Conservation (phyloP, 2,113 vertebrate genomes). For the Fulmarus glacialis region DNA sequence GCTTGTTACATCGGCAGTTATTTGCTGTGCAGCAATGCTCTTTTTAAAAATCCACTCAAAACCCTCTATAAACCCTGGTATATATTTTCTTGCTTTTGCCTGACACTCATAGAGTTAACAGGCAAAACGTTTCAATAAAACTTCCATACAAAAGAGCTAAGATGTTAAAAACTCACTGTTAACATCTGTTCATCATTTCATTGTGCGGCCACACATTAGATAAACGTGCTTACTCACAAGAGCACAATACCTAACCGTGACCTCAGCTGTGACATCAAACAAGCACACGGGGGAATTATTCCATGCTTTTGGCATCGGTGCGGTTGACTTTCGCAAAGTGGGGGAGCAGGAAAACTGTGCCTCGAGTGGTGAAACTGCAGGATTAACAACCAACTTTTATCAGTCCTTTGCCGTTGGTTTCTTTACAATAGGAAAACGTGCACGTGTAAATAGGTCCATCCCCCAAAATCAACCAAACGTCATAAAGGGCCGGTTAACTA, state of each 20-base stretch:
- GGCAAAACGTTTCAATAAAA: constrained; percentile 75
- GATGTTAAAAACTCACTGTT: constrained; percentile 74
- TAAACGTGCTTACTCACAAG: constrained; percentile 67
- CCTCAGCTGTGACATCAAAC: constrained; percentile 77
- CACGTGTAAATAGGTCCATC: neutral
- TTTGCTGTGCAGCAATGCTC: neutral
- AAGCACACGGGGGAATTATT: constrained; percentile 58
- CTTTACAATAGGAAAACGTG: neutral
- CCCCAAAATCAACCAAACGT: constrained; percentile 39
- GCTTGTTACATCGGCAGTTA: constrained; percentile 20
- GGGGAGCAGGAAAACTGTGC: neutral
- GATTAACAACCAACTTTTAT: neutral
- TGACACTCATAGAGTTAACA: constrained; percentile 71
- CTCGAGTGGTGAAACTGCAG: neutral
- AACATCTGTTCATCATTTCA: constrained; percentile 81
- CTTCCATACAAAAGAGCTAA: constrained; percentile 66
- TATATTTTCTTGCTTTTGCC: neutral
- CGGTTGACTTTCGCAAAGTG: neutral
- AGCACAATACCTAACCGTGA: constrained; percentile 61
- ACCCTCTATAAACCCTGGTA: constrained; percentile 48
- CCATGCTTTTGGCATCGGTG: neutral
- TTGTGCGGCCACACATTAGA: constrained; percentile 65
- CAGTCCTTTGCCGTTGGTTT: neutral
- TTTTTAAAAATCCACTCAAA: constrained; percentile 45
- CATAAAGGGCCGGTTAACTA: constrained; percentile 67